Percentiles rank a stretch among this genome's conserved stretches.
phyloP scores from a whole-genome alignment of 1,140 invertebrate genomes.

The Tetranychus cinnabarinus region DNA sequence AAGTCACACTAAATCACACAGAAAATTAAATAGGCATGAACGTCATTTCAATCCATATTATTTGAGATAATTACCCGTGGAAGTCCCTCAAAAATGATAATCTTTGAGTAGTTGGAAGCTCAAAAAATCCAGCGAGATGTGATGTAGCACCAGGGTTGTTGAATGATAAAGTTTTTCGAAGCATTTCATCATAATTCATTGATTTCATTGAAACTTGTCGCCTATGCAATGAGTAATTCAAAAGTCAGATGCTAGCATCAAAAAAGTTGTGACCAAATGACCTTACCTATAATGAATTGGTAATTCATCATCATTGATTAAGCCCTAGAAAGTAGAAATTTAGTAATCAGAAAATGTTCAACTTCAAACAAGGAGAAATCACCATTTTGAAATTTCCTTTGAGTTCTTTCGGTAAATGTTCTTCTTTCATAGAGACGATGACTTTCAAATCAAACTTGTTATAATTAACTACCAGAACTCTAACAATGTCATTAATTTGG shows the following conservation, averaged over 20 bases:
- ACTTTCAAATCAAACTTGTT: constrained; percentile 41
- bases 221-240: too few relatives aligned
- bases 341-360: constrained; percentile 9
- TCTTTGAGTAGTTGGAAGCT: constrained; percentile 35
- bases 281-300: neutral
- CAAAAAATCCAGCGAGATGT: constrained; percentile 43
- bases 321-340: constrained; percentile 6
- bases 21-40: too few relatives aligned
- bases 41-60: neutral
- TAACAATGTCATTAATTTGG: too few relatives aligned
- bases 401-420: constrained; percentile 40
- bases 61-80: constrained; percentile 28
- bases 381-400: constrained; percentile 35
- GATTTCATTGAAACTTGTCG: constrained; percentile 9
- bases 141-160: constrained; percentile 68
- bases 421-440: constrained; percentile 49
- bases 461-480: constrained; percentile 26
- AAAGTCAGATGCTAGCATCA: too few relatives aligned
- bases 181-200: constrained; percentile 48
- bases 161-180: constrained; percentile 60
- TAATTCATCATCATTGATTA: neutral
- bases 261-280: constrained; percentile 15
- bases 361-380: constrained; percentile 14
- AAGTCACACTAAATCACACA: neutral
- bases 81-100: constrained; percentile 46